Percentiles rank a stretch among this genome's conserved stretches.
Conservation (phyloP, 2,888 invertebrate genomes). For the Calephelis perditalis region DNA sequence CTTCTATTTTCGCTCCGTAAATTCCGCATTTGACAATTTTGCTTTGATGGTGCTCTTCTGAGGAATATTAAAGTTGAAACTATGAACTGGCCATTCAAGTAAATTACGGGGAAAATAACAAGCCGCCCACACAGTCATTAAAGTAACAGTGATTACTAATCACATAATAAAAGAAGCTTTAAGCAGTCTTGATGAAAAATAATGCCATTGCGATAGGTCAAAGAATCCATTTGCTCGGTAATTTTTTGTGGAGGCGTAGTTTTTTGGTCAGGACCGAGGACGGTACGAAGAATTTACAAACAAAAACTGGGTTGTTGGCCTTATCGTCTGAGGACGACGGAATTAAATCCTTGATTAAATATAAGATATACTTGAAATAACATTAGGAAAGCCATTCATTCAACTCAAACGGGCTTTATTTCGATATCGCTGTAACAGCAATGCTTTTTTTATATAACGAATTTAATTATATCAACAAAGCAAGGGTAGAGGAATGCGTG, state of each 20-base stretch:
- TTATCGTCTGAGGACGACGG: not conserved
- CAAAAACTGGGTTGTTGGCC: slow-evolving; percentile 46
- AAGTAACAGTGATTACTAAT: not conserved
- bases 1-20: slow-evolving; percentile 59
- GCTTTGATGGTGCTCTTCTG: slow-evolving; percentile 63
- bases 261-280: slow-evolving; percentile 53
- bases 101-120: not conserved
- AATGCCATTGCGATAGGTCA: slow-evolving; percentile 58
- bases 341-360: slow-evolving; percentile 16
- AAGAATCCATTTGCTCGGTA: slow-evolving; percentile 55
- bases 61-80: slow-evolving; percentile 65
- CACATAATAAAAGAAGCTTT: slow-evolving; percentile 13
- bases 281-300: slow-evolving; percentile 49
- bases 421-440: slow-evolving; percentile 18
- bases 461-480: slow-evolving; percentile 34
- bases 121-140: not conserved
- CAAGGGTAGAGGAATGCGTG: slow-evolving; percentile 53
- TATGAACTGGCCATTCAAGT: slow-evolving; percentile 49
- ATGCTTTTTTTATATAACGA: slow-evolving; percentile 19
- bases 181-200: slow-evolving; percentile 42
- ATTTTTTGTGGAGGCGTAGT: slow-evolving; percentile 56
- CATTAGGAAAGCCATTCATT: slow-evolving; percentile 13
- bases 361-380: slow-evolving; percentile 15
- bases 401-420: slow-evolving; percentile 20
- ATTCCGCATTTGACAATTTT: slow-evolving; percentile 68